These are phyloP conservation scores for Scaptomyza pallida DNA, from an alignment of 1,140 invertebrate genomes.

Conservation along the genomic window DNA sequence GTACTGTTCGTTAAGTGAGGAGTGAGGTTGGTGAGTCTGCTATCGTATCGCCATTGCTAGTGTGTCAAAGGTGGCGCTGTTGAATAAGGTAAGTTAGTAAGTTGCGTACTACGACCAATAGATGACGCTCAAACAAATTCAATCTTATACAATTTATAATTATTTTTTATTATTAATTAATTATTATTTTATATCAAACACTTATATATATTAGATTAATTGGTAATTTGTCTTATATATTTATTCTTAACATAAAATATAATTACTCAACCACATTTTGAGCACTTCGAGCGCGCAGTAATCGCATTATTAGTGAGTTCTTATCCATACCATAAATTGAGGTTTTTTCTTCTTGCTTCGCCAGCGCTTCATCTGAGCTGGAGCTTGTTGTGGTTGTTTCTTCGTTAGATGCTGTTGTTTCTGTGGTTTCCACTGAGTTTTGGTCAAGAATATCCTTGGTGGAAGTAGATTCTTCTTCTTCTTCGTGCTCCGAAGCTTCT, in stretches of 20 bases:
- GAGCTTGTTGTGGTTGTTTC: conserved; percentile 16
- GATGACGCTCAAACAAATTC: background rate
- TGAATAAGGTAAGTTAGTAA: too few species aligned
- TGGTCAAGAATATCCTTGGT: background rate
- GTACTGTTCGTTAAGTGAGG: too few species aligned
- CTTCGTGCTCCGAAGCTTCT: background rate
- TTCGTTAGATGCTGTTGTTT: background rate
- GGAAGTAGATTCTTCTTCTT: background rate
- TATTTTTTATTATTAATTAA: conserved; percentile 10
- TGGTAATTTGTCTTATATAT: background rate
- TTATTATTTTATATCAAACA: too few species aligned
- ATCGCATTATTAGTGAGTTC: conserved; percentile 66
- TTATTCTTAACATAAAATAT: background rate
- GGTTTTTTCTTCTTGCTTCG: conserved; percentile 37
- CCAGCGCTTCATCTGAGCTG: conserved; percentile 48
- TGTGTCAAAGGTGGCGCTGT: too few species aligned
- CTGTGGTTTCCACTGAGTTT: conserved; percentile 3
- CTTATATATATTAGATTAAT: background rate
- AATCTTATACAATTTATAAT: background rate
- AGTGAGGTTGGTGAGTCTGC: too few species aligned
- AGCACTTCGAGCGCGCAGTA: conserved; percentile 62
- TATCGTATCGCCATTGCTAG: too few species aligned
- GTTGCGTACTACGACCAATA: background rate
- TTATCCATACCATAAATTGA: conserved; percentile 69
- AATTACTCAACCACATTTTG: conserved; percentile 56